These are phyloP conservation scores for Fukomys damarensis DNA, from an alignment of 2,113 vertebrate genomes.

Conservation along the genomic window DNA sequence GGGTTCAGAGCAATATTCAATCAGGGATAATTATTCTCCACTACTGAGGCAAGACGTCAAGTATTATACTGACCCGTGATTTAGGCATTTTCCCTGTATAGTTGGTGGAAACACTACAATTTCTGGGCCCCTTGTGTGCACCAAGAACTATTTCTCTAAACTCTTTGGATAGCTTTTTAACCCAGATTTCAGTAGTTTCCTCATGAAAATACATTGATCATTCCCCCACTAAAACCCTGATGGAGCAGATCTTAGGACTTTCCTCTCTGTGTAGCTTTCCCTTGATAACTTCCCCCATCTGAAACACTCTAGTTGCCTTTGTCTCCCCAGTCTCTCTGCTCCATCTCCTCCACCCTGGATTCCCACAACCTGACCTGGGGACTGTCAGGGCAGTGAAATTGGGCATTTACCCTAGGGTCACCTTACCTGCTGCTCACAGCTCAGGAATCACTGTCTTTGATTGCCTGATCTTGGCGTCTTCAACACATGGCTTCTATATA, in stretches of 20 bases:
- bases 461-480: background rate
- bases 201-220: background rate
- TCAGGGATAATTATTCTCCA: background rate
- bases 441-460: background rate
- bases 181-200: background rate
- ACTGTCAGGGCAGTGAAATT: background rate
- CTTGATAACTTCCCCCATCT: background rate
- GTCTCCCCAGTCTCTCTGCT: background rate
- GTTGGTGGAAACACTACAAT: background rate
- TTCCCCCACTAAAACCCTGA: background rate
- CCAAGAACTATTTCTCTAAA: background rate
- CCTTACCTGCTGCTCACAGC: background rate
- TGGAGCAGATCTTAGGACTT: background rate
- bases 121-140: background rate
- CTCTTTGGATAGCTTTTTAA: background rate
- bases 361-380: background rate
- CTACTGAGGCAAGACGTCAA: background rate
- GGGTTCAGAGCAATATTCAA: background rate
- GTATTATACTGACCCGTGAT: background rate
- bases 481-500: background rate
- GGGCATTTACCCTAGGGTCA: background rate
- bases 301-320: background rate
- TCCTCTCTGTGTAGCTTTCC: background rate
- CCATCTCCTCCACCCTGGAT: background rate
- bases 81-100: background rate